These are phyloP conservation scores for Pterocles orientalis DNA, from an alignment of 2,113 vertebrate genomes.

Conservation along the genomic window DNA sequence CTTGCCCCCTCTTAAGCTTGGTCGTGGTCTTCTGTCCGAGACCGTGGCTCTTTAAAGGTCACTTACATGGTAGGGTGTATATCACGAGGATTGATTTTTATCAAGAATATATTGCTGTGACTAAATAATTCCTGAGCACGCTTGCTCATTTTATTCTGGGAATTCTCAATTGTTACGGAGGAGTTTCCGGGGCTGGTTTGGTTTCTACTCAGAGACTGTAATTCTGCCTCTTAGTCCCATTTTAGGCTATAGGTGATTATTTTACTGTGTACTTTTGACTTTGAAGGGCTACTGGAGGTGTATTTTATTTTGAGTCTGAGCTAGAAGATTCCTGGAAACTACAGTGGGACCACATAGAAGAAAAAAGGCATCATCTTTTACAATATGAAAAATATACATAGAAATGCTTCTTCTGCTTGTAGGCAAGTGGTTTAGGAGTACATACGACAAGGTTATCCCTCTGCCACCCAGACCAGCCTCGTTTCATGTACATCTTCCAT, in stretches of 20 bases:
- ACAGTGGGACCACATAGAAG: neutral
- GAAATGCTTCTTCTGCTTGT: neutral
- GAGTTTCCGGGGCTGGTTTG: neutral
- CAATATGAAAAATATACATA: neutral
- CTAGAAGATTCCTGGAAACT: neutral
- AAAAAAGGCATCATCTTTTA: neutral
- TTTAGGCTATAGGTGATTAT: neutral
- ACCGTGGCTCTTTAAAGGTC: neutral
- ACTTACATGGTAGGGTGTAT: neutral
- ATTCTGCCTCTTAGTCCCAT: neutral
- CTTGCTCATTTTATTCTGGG: neutral
- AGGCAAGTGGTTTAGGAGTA: neutral
- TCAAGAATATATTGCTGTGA: neutral
- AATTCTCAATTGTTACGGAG: neutral
- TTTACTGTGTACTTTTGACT: neutral
- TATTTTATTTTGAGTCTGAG: neutral
- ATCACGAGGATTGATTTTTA: neutral
- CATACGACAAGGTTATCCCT: neutral
- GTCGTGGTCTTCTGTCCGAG: neutral
- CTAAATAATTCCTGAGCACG: neutral
- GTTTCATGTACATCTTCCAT: rapidly evolving
- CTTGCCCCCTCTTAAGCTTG: rapidly evolving
- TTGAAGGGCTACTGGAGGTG: neutral
- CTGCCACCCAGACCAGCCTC: neutral
- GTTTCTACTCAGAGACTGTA: neutral